These are phyloP conservation scores for Oscarella lobularis DNA, from an alignment of 37 sponge, comb jelly and placozoan genomes.

Conservation along the genomic window DNA sequence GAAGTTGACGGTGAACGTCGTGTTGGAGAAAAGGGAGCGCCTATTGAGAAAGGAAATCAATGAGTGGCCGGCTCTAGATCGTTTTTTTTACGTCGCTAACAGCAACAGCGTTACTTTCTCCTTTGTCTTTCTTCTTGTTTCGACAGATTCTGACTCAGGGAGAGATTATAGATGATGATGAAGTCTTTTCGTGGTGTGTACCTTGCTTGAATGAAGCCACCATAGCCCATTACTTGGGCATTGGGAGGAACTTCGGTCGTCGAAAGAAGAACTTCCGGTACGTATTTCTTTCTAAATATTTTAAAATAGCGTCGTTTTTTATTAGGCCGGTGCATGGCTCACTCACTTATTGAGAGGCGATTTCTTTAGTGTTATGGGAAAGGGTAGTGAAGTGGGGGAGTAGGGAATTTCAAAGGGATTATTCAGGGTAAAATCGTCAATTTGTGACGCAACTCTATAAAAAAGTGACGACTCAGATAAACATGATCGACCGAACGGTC, in stretches of 20 bases:
- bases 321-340: too few relatives aligned
- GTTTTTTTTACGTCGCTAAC: conserved; percentile 46
- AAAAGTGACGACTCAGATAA: too few relatives aligned
- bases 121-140: conserved; percentile 38
- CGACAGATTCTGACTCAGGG: conserved; percentile 23
- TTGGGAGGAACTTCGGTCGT: conserved; percentile 41
- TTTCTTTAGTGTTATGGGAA: conserved; percentile 6
- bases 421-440: neutral
- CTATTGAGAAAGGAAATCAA: conserved; percentile 28
- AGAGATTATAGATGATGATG: neutral
- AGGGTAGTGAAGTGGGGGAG: conserved; percentile 20
- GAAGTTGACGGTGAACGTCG: conserved; percentile 34
- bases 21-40: conserved; percentile 66
- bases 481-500: too few relatives aligned
- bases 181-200: neutral
- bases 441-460: too few relatives aligned
- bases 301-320: neutral
- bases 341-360: conserved; percentile 38
- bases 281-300: conserved; percentile 13
- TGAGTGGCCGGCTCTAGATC: too few relatives aligned
- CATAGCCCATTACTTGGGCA: conserved; percentile 26
- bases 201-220: conserved; percentile 44
- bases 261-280: conserved; percentile 48
- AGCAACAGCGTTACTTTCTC: conserved; percentile 41
- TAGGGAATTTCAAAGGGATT: conserved; percentile 27